Conservation (phyloP, 2,888 invertebrate genomes). For the Acanthosepion esculentum region DNA sequence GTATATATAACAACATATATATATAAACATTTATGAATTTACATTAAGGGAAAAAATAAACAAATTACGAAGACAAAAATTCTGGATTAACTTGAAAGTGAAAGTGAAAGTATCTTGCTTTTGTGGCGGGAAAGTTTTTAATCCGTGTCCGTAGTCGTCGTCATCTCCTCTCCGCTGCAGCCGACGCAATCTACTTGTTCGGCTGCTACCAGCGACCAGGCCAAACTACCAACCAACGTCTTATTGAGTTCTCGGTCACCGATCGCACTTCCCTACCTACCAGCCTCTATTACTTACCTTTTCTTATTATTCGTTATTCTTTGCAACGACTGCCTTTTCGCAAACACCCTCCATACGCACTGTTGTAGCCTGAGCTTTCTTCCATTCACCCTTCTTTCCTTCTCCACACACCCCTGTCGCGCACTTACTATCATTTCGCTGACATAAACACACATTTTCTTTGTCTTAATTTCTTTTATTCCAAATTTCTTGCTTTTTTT, state of each 20-base stretch:
- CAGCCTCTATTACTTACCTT: not conserved
- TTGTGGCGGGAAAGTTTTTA: not conserved
- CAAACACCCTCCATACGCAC: not conserved
- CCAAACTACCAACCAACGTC: not conserved
- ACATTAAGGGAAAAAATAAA: not conserved
- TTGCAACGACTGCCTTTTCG: slow-evolving; percentile 1
- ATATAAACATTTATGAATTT: not conserved
- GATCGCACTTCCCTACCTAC: too few species aligned
- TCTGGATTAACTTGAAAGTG: not conserved
- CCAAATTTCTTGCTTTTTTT: not conserved
- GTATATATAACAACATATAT: not conserved
- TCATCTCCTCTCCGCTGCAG: not conserved
- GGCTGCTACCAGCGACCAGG: not conserved
- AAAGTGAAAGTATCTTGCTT: not conserved
- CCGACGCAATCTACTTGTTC: not conserved
- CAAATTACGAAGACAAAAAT: not conserved
- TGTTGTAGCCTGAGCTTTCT: not conserved
- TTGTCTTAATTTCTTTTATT: too few species aligned
- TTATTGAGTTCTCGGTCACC: too few species aligned
- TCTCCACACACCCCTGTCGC: not conserved
- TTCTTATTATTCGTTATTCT: not conserved
- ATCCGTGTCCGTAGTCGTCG: too few species aligned
- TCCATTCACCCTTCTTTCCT: not conserved
- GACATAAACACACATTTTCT: not conserved
- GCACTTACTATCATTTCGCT: not conserved